Percentiles rank a stretch among this genome's conserved stretches.
Evolutionary conservation across 2,888 invertebrate genomes (phyloP).

Genomic region (Scotopteryx bipunctaria): DNA sequence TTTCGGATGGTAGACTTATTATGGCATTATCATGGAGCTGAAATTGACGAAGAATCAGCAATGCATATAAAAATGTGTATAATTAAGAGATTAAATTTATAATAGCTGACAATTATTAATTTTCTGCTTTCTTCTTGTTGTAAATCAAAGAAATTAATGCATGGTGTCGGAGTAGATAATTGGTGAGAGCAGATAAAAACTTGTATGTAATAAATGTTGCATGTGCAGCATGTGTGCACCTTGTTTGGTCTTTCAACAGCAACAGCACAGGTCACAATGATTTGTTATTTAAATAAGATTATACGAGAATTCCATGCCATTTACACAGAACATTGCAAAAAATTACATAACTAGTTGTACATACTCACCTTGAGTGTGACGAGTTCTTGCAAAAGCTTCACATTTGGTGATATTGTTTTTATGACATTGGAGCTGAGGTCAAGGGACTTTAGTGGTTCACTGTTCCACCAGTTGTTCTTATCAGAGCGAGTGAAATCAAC

Average conservation of each 20-base stretch:
- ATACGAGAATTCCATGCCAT: neutral
- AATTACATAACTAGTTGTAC: neutral
- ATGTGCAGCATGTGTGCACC: neutral
- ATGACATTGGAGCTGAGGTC: conserved; percentile 91
- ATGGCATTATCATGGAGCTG: conserved; percentile 94
- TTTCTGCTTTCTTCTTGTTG: neutral
- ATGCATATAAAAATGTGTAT: too few relatives aligned
- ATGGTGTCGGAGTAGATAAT: neutral
- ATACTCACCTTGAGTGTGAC: conserved; percentile 86
- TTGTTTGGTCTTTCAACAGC: neutral
- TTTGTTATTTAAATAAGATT: neutral
- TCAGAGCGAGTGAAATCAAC: conserved; percentile 83
- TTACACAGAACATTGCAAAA: neutral
- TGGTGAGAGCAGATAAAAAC: neutral
- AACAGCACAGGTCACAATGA: neutral
- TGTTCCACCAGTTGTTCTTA: conserved; percentile 92
- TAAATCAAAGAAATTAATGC: too few relatives aligned
- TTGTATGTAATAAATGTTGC: neutral
- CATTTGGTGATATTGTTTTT: conserved; percentile 84
- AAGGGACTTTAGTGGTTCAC: conserved; percentile 88
- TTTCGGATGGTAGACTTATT: conserved; percentile 87
- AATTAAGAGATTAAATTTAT: too few relatives aligned
- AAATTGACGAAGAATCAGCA: conserved; percentile 8
- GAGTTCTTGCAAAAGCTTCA: conserved; percentile 86
- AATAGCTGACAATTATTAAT: neutral